phyloP scores from a whole-genome alignment of 2,113 vertebrate genomes.

The Amazona guildingii region DNA sequence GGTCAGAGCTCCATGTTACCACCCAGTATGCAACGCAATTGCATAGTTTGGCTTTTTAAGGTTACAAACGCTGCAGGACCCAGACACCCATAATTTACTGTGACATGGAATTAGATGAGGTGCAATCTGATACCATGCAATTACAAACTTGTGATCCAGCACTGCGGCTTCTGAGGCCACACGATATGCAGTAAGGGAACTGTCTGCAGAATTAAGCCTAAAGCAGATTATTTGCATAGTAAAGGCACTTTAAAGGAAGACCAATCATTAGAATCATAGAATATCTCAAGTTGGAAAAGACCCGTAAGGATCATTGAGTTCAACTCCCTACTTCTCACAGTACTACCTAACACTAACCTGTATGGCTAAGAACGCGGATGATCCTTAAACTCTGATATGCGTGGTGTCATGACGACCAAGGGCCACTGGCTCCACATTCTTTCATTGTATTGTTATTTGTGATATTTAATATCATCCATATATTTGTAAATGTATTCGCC shows the following conservation, averaged over 20 bases:
- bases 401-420: not conserved
- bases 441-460: not conserved
- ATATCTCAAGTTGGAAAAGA: not conserved
- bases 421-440: not conserved
- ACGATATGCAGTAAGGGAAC: not conserved
- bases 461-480: not conserved
- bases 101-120: not conserved
- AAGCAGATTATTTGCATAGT: not conserved
- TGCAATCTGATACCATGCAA: not conserved
- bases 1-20: not conserved
- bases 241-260: conserved; percentile 14
- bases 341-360: not conserved
- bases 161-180: not conserved
- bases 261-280: not conserved
- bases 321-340: not conserved
- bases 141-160: not conserved
- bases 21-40: not conserved
- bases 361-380: not conserved
- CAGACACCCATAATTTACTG: not conserved
- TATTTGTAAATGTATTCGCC: not conserved
- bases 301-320: not conserved
- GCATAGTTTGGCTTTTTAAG: not conserved
- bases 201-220: not conserved
- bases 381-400: not conserved
- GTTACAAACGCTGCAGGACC: not conserved